phyloP scores from a whole-genome alignment of 1,140 invertebrate genomes.

The Drosophila albomicans region DNA sequence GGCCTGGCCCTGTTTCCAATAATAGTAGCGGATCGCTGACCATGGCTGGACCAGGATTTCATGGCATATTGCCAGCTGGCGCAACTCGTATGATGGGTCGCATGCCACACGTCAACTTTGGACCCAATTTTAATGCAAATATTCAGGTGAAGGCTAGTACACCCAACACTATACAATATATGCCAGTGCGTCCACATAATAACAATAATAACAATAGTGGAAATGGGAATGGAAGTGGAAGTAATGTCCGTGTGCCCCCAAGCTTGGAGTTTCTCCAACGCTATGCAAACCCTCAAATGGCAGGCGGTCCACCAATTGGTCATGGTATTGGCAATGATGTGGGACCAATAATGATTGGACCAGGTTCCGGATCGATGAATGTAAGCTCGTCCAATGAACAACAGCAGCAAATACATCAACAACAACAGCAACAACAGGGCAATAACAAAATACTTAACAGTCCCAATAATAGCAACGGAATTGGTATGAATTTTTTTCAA shows the following conservation, averaged over 20 bases:
- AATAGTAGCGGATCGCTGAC: slow-evolving; percentile 73
- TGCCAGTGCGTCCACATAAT: slow-evolving; percentile 94
- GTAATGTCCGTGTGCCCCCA: slow-evolving; percentile 90
- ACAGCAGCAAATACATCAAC: slow-evolving; percentile 21
- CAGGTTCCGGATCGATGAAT: slow-evolving; percentile 71
- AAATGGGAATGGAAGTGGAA: slow-evolving; percentile 42
- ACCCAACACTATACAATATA: slow-evolving; percentile 98
- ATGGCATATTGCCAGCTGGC: slow-evolving; percentile 84
- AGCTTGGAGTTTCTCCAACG: slow-evolving; percentile 96
- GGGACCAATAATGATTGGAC: slow-evolving; percentile 60
- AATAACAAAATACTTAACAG: slow-evolving; percentile 60
- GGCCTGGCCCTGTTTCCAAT: background rate
- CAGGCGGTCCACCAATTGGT: slow-evolving; percentile 86
- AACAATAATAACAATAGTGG: slow-evolving; percentile 86
- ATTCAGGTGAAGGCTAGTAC: slow-evolving; percentile 98
- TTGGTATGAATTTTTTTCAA: slow-evolving; percentile 83
- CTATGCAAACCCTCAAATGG: slow-evolving; percentile 90
- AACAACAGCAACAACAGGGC: slow-evolving; percentile 44
- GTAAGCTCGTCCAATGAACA: slow-evolving; percentile 27
- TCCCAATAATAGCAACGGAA: slow-evolving; percentile 38
- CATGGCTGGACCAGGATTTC: slow-evolving; percentile 51
- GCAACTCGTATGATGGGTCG: slow-evolving; percentile 85
- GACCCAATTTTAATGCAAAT: slow-evolving; percentile 87
- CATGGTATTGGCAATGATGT: slow-evolving; percentile 34
- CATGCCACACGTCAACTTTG: slow-evolving; percentile 67